Conservation (phyloP, 2,113 vertebrate species). For the Tauraco erythrolophus region DNA sequence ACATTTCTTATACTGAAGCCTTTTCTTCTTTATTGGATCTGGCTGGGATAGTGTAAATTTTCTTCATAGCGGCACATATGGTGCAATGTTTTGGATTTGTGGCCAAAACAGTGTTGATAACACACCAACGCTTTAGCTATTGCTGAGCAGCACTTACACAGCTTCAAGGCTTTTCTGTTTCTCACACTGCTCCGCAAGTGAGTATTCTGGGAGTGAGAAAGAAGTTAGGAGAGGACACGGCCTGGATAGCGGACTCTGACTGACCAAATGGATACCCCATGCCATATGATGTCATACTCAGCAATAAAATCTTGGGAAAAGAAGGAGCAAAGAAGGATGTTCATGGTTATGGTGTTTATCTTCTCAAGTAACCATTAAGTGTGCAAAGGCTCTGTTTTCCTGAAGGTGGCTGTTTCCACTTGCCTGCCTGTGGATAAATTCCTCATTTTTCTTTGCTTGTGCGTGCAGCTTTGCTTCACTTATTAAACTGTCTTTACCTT, state of each 20-base stretch:
- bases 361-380: neutral
- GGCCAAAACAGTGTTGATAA: neutral
- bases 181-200: neutral
- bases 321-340: neutral
- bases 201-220: neutral
- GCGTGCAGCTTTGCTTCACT: neutral
- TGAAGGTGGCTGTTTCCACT: neutral
- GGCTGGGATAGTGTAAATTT: neutral
- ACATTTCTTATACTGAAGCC: neutral
- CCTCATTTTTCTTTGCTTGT: neutral
- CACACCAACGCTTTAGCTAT: neutral
- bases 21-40: neutral
- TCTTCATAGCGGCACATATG: neutral
- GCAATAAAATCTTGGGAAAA: neutral
- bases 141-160: neutral
- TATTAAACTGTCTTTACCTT: neutral
- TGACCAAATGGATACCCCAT: neutral
- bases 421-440: neutral
- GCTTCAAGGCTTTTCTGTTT: neutral
- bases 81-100: neutral
- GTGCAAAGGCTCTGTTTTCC: neutral
- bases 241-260: rapidly evolving
- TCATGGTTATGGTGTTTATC: neutral
- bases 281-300: neutral
- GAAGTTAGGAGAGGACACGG: neutral